phyloP scores from a whole-genome alignment of 2,797 vertebrate species.

The Ibycter americanus region DNA sequence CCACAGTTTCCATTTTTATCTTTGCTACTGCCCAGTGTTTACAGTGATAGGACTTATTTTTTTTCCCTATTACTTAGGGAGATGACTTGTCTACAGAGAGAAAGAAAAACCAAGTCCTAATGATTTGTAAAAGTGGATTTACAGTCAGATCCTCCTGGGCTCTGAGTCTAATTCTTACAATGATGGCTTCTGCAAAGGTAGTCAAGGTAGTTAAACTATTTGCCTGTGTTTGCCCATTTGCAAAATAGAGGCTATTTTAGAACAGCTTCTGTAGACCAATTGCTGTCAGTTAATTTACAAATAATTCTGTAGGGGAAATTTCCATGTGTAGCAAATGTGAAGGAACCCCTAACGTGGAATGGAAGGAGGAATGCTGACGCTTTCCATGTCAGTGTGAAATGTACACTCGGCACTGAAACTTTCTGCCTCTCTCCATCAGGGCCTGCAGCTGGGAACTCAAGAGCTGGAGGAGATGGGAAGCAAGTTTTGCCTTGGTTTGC shows the following conservation, averaged over 20 bases:
- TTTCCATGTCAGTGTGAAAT: neutral
- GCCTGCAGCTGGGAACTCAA: constrained; percentile 85
- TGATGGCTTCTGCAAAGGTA: neutral
- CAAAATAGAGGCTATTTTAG: neutral
- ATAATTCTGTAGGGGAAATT: neutral
- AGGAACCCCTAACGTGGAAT: neutral
- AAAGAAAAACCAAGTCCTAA: neutral
- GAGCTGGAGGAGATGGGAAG: constrained; percentile 92
- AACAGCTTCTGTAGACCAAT: neutral
- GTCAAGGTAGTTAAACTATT: neutral
- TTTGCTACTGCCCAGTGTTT: constrained; percentile 14
- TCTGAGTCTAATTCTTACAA: neutral
- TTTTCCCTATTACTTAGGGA: neutral
- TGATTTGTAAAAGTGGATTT: neutral
- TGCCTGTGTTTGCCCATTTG: neutral
- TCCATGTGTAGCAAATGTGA: neutral
- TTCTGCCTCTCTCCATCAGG: constrained; percentile 72
- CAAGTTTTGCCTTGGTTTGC: constrained; percentile 89
- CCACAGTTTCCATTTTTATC: neutral
- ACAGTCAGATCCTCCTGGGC: neutral
- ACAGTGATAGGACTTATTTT: neutral
- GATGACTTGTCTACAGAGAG: neutral
- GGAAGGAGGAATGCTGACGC: neutral
- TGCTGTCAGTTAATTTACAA: neutral
- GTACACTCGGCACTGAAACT: neutral